Conservation (phyloP, 1,140 invertebrate species). For the Drosophila miranda region DNA sequence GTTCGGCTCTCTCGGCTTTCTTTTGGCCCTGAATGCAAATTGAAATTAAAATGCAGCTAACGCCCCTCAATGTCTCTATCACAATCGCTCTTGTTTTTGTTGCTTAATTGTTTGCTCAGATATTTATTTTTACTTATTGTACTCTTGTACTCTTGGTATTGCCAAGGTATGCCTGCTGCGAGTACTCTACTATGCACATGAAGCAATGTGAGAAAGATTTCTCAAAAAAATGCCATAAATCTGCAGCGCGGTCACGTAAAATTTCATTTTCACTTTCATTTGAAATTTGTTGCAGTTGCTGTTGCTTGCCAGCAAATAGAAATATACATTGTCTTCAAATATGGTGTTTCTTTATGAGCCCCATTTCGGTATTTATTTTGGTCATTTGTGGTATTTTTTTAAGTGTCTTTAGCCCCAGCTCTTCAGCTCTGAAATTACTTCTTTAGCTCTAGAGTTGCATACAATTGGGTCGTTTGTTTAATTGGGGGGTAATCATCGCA, state of each 20-base stretch:
- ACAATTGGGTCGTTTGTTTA: conserved; percentile 9
- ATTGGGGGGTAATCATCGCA: conserved; percentile 16
- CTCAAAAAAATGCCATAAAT: conserved; percentile 41
- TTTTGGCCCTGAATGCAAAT: conserved; percentile 77
- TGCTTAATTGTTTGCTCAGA: conserved; percentile 50
- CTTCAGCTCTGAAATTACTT: conserved; percentile 5
- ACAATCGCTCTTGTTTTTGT: conserved; percentile 7
- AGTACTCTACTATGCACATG: conserved; percentile 14
- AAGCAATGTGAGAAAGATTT: conserved; percentile 49
- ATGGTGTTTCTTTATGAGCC: conserved; percentile 11
- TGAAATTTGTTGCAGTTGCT: conserved; percentile 27
- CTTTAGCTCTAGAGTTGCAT: conserved; percentile 11
- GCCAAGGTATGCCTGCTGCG: too few species aligned
- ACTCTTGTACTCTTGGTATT: not conserved
- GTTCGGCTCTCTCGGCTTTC: conserved; percentile 48
- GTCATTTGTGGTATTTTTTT: not conserved
- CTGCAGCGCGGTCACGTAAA: conserved; percentile 59
- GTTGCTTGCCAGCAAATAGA: conserved; percentile 2
- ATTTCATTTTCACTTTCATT: conserved; percentile 65
- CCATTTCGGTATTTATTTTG: not conserved
- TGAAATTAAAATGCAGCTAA: conserved; percentile 72
- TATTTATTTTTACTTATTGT: conserved; percentile 27
- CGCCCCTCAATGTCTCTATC: conserved; percentile 29
- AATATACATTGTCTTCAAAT: not conserved
- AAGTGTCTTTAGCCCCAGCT: conserved; percentile 10